Evolutionary conservation across 2,797 vertebrate species (phyloP).

Genomic region (Taenioides sp.): DNA sequence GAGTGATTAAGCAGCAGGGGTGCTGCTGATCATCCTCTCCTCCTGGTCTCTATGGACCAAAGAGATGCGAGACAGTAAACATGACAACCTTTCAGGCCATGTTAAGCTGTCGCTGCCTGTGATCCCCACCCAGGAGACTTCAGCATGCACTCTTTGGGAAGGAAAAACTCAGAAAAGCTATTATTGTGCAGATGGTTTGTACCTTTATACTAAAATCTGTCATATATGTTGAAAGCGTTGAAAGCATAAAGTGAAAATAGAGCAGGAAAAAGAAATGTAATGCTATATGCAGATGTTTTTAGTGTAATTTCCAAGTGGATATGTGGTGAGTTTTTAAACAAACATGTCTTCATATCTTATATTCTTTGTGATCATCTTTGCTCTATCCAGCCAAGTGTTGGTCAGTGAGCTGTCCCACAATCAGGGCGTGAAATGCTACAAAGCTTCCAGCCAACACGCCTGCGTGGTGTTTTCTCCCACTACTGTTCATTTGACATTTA

Average conservation of each 20-base stretch:
- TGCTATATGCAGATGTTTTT: background rate
- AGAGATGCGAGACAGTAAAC: constrained; percentile 70
- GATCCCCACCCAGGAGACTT: constrained; percentile 71
- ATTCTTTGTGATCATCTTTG: background rate
- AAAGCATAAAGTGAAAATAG: constrained; percentile 20
- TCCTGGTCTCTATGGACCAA: constrained; percentile 66
- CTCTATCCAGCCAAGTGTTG: constrained; percentile 22
- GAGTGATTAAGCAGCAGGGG: constrained; percentile 67
- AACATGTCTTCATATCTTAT: background rate
- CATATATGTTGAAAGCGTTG: constrained; percentile 38
- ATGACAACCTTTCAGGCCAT: constrained; percentile 79
- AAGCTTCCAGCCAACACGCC: constrained; percentile 74
- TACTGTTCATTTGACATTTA: constrained; percentile 80
- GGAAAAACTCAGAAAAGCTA: constrained; percentile 68
- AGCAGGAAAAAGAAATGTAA: constrained; percentile 6
- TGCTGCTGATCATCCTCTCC: constrained; percentile 56
- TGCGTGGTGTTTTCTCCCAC: constrained; percentile 73
- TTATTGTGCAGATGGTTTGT: constrained; percentile 72
- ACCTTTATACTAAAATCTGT: constrained; percentile 60
- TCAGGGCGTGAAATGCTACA: constrained; percentile 82
- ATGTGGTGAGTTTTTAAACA: background rate
- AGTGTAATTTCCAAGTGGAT: background rate
- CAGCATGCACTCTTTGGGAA: constrained; percentile 39
- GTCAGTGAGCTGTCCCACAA: constrained; percentile 72
- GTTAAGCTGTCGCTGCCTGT: constrained; percentile 71